A percentile compares a stretch with the other conserved stretches of the same genome.
These are phyloP conservation scores for Hormiphora californensis DNA, from an alignment of 37 sponge, comb jelly and placozoan species.

Conservation along the genomic window DNA sequence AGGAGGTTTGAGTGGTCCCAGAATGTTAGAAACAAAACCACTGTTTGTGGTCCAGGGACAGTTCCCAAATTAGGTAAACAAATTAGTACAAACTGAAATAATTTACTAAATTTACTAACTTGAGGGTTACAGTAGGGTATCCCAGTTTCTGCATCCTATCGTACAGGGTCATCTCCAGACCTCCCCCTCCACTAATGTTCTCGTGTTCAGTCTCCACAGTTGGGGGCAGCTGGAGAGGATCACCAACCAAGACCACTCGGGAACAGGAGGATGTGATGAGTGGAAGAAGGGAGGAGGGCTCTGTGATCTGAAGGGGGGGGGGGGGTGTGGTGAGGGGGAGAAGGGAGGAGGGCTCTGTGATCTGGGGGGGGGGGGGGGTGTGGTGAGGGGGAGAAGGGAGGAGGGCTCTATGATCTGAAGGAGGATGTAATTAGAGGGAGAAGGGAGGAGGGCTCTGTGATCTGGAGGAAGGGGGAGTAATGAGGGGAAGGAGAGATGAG, in stretches of 20 bases:
- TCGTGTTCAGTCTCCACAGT: conserved; percentile 57
- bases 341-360: background rate
- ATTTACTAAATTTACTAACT: no score
- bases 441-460: background rate
- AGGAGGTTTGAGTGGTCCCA: no score
- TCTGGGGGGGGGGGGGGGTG: background rate
- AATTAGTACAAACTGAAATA: no score
- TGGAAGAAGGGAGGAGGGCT: conserved; percentile 23
- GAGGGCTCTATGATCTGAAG: no score
- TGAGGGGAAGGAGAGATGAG: no score
- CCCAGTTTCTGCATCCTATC: conserved; percentile 15
- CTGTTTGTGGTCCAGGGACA: no score
- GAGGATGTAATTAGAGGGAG: background rate
- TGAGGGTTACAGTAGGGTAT: conserved; percentile 13
- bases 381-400: background rate
- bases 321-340: background rate
- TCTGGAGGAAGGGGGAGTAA: no score
- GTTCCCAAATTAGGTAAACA: no score
- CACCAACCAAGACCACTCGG: conserved; percentile 68
- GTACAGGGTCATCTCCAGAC: conserved; percentile 12
- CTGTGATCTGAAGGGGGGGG: background rate
- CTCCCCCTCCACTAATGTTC: background rate
- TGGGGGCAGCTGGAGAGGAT: conserved; percentile 79
- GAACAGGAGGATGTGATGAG: background rate
- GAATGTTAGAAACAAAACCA: no score